Percentiles rank a stretch among this genome's conserved stretches.
These are phyloP conservation scores for Polyploca ridens DNA, from an alignment of 2,888 invertebrate genomes.

Conservation along the genomic window DNA sequence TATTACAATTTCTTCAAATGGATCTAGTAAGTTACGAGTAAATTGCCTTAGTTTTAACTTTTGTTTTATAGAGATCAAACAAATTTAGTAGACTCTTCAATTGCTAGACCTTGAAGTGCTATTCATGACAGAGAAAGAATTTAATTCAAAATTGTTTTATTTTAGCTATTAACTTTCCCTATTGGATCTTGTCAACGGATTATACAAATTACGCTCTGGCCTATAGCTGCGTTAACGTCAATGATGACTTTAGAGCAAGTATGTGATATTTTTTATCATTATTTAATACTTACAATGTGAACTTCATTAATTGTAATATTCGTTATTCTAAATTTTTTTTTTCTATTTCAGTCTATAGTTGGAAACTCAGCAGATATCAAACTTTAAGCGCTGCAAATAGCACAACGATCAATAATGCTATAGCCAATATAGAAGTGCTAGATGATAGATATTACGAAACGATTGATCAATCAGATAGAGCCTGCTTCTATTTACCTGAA, in stretches of 20 bases:
- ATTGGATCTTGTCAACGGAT: constrained; percentile 78
- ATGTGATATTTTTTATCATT: constrained; percentile 15
- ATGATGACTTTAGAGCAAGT: constrained; percentile 48
- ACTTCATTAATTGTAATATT: background rate
- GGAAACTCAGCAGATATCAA: constrained; percentile 64
- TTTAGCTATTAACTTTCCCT: constrained; percentile 49
- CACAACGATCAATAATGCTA: constrained; percentile 47
- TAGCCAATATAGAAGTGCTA: constrained; percentile 46
- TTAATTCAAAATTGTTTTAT: too few relatives aligned
- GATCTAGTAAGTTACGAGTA: constrained; percentile 24
- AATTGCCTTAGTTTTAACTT: too few relatives aligned
- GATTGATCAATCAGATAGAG: constrained; percentile 48
- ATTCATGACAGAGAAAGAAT: too few relatives aligned
- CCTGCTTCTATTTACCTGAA: constrained; percentile 64
- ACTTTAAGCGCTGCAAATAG: constrained; percentile 39
- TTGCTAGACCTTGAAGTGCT: too few relatives aligned
- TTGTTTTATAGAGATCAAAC: too few relatives aligned
- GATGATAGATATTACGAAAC: constrained; percentile 53
- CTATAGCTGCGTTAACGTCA: constrained; percentile 82
- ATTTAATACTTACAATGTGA: background rate
- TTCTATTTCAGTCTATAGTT: constrained; percentile 57
- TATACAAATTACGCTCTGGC: constrained; percentile 85
- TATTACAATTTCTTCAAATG: constrained; percentile 35
- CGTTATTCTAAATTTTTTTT: background rate
- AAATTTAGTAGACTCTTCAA: too few relatives aligned